These are phyloP conservation scores for Dicrostonyx torquatus DNA, from an alignment of 2,797 vertebrate species.

Conservation along the genomic window DNA sequence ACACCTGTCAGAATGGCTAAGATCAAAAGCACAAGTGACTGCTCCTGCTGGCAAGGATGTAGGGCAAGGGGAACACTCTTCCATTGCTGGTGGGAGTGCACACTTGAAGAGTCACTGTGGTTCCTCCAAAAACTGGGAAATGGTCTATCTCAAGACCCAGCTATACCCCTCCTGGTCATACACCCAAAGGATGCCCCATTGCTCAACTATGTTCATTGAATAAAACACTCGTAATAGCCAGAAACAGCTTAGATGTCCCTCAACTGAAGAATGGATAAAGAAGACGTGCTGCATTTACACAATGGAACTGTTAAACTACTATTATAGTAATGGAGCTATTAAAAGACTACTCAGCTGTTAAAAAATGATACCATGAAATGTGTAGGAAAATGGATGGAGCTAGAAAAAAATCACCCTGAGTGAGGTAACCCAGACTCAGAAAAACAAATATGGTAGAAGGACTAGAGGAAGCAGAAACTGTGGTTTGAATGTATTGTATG, in stretches of 20 bases:
- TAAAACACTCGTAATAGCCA: neutral
- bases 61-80: too few species aligned
- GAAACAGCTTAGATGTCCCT: neutral
- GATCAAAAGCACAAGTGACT: too few species aligned
- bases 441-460: neutral
- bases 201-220: too few species aligned
- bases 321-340: too few species aligned
- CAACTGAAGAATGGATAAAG: neutral
- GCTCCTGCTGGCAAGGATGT: too few species aligned
- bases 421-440: neutral
- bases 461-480: neutral
- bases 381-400: neutral
- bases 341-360: neutral
- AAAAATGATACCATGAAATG: neutral
- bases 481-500: neutral
- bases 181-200: too few species aligned
- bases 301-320: neutral
- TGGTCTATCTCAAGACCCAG: too few species aligned
- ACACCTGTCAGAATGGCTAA: too few species aligned
- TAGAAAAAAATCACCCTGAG: neutral
- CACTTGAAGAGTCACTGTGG: too few species aligned
- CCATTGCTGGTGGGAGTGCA: too few species aligned
- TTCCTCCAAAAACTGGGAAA: too few species aligned
- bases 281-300: neutral
- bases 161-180: too few species aligned